Evolutionary conservation across 1,140 invertebrate species (phyloP), one percentile per base, ranked within the genome.

Genomic region (Matsumurasca onukii): DNA sequence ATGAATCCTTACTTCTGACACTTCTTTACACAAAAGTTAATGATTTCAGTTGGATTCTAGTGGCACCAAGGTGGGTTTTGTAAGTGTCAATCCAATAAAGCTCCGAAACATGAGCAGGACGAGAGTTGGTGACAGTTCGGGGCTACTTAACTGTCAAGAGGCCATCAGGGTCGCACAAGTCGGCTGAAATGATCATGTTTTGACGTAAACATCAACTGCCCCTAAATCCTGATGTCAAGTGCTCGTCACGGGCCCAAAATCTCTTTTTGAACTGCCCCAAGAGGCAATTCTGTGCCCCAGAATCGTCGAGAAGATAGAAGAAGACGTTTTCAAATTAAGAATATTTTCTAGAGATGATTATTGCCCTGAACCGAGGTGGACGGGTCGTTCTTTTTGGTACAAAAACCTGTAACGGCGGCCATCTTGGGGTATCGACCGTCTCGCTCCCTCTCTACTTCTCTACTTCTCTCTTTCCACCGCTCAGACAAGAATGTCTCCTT

Each of bases 401-500:
- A 39, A 59, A 59, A 59, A 59, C 55, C 55, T 59, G 55, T 59
- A 59, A 59, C 25, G 55, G 55, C 55, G 55, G 55, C 55, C 55
- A 59, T 59, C 55, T 59, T 59, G 55, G 55, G 30, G 25, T 59
- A 59, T 59, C 55, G 55, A 59, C 55, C 55, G 30, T 59, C 24
- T 27, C 55, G 25, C 25, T 59, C 55, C 3, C 55, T n/a, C 3
- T 59, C 55, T 59, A 17, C 24, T 22, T 51, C 49, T 17, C 49
- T 51, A 17, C n/a, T 45, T 9, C 39, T 51, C 24, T 22, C 49
- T 22, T 22, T 51, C 49, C n/a, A 22, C 49, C n/a, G n/a, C 49
- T 51, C 49, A 17, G 49, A 51, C 3, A 20, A 22, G 49, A 51
- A 51, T 51, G 49, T 51, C 49, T 20, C 24, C 49, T 51, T 3